A percentile compares a stretch with the other conserved stretches of the same genome.
Evolutionary conservation across 2,888 invertebrate genomes (phyloP).

Genomic region (Pasiphila rectangulata): DNA sequence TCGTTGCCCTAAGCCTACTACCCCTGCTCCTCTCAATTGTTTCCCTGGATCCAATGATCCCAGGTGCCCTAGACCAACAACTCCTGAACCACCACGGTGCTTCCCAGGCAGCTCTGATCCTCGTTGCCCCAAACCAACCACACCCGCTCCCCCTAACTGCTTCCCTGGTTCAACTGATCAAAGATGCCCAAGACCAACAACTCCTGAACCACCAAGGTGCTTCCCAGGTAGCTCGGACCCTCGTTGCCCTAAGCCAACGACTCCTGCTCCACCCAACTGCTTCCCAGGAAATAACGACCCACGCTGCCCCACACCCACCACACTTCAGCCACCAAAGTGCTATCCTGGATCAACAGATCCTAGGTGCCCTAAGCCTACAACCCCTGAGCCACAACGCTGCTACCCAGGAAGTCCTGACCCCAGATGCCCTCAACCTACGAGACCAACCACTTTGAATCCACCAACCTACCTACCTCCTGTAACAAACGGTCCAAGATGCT

Average conservation of each 20-base stretch:
- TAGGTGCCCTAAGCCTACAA: conserved; percentile 29
- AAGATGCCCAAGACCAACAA: conserved; percentile 43
- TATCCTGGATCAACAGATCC: conserved; percentile 29
- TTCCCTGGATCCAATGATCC: conserved; percentile 33
- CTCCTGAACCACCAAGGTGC: conserved; percentile 34
- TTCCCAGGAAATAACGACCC: conserved; percentile 13
- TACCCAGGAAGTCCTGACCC: conserved; percentile 29
- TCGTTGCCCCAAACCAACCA: conserved; percentile 37
- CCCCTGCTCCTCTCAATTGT: conserved; percentile 21
- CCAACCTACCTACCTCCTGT: conserved; percentile 40
- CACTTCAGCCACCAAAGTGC: conserved; percentile 32
- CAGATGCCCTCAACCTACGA: conserved; percentile 28
- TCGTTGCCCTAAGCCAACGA: conserved; percentile 33
- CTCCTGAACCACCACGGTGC: conserved; percentile 26
- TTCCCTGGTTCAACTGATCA: conserved; percentile 51
- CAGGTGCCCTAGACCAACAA: conserved; percentile 38
- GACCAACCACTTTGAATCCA: conserved; percentile 36
- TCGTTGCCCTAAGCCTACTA: conserved; percentile 22
- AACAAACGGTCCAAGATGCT: conserved; percentile 31
- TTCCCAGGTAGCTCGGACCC: conserved; percentile 25
- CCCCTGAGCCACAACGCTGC: conserved; percentile 33
- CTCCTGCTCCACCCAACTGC: conserved; percentile 30
- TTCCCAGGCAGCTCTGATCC: conserved; percentile 32
- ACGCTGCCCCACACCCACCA: conserved; percentile 22
- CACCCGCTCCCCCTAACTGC: conserved; percentile 26